Conservation (phyloP, 1,140 invertebrate genomes). For the Pogonus chalceus region DNA sequence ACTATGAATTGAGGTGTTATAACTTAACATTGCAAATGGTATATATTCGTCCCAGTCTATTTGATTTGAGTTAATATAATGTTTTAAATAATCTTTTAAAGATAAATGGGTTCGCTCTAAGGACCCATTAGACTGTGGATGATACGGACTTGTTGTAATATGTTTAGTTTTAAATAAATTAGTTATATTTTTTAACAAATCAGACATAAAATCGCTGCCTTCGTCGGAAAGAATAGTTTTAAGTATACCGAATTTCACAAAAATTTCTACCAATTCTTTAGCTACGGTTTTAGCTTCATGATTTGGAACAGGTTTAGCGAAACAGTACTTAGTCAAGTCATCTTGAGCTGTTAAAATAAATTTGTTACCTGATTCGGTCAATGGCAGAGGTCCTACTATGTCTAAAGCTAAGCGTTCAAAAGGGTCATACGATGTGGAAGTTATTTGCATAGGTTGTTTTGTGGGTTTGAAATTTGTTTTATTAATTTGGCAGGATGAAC, state of each 20-base stretch:
- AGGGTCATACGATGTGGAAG: constrained; percentile 23
- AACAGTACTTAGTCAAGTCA: constrained; percentile 25
- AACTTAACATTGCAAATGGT: constrained; percentile 34
- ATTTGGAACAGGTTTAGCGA: constrained; percentile 19
- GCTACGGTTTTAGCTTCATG: constrained; percentile 23
- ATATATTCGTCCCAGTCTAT: constrained; percentile 38
- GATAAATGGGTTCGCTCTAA: constrained; percentile 34
- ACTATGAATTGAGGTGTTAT: constrained; percentile 38
- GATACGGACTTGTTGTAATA: constrained; percentile 32
- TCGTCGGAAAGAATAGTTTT: constrained; percentile 26
- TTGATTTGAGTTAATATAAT: constrained; percentile 29
- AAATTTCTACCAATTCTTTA: constrained; percentile 21
- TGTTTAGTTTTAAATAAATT: constrained; percentile 28
- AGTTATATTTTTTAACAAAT: constrained; percentile 26
- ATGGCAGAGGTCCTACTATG: constrained; percentile 24
- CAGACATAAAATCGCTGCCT: constrained; percentile 26
- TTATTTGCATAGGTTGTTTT: constrained; percentile 32
- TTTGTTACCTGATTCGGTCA: constrained; percentile 21
- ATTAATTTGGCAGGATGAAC: constrained; percentile 29
- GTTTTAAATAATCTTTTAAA: constrained; percentile 32
- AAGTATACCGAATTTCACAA: constrained; percentile 26
- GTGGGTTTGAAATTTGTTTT: constrained; percentile 28
- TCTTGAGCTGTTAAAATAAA: constrained; percentile 29
- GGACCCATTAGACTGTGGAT: constrained; percentile 32
- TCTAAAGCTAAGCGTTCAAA: constrained; percentile 27